Percentiles rank a stretch among this genome's conserved stretches.
phyloP scores from a whole-genome alignment of 2,888 invertebrate species.

The Nemotelus nigrinus region DNA sequence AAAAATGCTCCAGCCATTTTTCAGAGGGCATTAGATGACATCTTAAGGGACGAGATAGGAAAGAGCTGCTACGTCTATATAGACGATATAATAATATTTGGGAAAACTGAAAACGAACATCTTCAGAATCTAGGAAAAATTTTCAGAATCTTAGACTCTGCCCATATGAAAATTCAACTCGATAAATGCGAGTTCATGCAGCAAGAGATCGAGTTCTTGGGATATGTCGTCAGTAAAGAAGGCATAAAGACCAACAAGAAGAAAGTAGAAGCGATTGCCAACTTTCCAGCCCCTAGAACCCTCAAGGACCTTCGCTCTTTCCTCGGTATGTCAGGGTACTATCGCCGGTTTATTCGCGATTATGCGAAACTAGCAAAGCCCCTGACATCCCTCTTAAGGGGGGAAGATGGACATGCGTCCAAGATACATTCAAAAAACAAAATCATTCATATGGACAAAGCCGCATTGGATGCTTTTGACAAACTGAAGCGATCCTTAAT shows the following conservation, averaged over 20 bases:
- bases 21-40: slow-evolving; percentile 34
- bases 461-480: background rate
- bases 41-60: slow-evolving; percentile 46
- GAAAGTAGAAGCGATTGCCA: background rate
- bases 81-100: slow-evolving; percentile 53
- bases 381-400: background rate
- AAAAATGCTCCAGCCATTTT: slow-evolving; percentile 44
- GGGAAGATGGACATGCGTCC: background rate
- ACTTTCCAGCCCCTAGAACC: background rate
- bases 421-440: background rate
- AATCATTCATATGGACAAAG: background rate
- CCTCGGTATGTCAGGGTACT: background rate
- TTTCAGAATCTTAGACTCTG: slow-evolving; percentile 40
- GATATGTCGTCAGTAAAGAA: background rate
- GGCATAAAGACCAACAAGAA: background rate
- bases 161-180: slow-evolving; percentile 53
- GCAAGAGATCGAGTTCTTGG: background rate
- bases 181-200: slow-evolving; percentile 49
- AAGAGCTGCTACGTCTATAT: slow-evolving; percentile 52
- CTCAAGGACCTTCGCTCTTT: background rate
- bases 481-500: background rate
- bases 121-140: slow-evolving; percentile 43
- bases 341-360: background rate
- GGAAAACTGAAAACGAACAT: slow-evolving; percentile 46
- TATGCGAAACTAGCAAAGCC: background rate